A percentile compares a stretch with the other conserved stretches of the same genome.
Evolutionary conservation across 30 jellyfish, hydroid and myxozoan species (phyloP).

Genomic region (Cassiopea andromeda): DNA sequence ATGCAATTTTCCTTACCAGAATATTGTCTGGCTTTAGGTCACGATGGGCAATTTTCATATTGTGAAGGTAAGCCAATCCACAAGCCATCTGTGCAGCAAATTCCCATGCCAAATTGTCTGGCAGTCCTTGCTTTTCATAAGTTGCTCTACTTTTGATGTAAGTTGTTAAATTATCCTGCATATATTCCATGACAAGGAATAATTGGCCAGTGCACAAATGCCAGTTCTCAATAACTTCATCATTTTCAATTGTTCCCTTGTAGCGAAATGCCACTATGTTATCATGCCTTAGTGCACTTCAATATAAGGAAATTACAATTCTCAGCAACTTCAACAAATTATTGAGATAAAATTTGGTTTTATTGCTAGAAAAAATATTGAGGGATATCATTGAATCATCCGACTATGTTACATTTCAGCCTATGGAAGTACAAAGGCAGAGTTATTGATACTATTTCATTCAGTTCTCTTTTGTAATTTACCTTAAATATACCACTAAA

Average conservation of each 20-base stretch:
- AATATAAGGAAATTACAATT: too few relatives aligned
- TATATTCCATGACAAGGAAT: slow-evolving; percentile 7
- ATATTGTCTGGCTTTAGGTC: slow-evolving; percentile 15
- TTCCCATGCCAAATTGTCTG: slow-evolving; percentile 6
- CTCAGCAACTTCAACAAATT: too few relatives aligned
- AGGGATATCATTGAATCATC: too few relatives aligned
- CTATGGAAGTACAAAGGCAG: too few relatives aligned
- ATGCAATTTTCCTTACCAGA: not conserved
- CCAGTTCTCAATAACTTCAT: not conserved
- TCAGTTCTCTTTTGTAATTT: too few relatives aligned
- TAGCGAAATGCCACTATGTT: slow-evolving; percentile 27
- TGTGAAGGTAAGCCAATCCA: slow-evolving; percentile 9
- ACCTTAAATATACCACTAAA: too few relatives aligned
- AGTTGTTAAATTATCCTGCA: slow-evolving; percentile 1
- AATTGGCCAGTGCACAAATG: not conserved
- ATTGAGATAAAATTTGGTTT: too few relatives aligned
- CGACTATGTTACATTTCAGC: too few relatives aligned
- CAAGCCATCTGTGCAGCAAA: slow-evolving; percentile 2
- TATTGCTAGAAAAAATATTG: too few relatives aligned
- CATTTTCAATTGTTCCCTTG: not conserved
- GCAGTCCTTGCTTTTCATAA: slow-evolving; percentile 1
- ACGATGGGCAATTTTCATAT: slow-evolving; percentile 6
- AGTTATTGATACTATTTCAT: too few relatives aligned
- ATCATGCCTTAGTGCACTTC: not conserved
- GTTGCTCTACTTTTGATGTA: not conserved